phyloP scores from a whole-genome alignment of 2,888 invertebrate genomes.

The Meteorus colon region DNA sequence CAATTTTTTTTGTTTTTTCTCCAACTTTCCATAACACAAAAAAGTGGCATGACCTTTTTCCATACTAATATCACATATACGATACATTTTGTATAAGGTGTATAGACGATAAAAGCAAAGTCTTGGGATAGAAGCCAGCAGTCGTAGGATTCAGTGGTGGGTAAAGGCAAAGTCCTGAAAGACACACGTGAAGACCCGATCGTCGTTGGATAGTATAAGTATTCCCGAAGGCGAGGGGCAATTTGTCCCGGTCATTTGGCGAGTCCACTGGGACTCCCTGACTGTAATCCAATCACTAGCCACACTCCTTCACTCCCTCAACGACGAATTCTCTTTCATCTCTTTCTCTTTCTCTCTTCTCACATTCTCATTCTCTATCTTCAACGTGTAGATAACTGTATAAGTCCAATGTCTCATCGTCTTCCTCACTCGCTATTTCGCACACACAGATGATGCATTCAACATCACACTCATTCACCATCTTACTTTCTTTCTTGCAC shows the following conservation, averaged over 20 bases:
- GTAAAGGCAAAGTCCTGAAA: conserved; percentile 34
- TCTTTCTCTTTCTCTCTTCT: conserved; percentile 38
- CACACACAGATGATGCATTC: conserved; percentile 17
- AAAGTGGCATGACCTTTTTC: background rate
- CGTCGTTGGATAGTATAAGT: conserved; percentile 70
- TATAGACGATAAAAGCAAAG: conserved; percentile 19
- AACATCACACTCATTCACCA: conserved; percentile 7
- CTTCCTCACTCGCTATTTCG: conserved; percentile 7
- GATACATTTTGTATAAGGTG: background rate
- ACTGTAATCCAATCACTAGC: conserved; percentile 74
- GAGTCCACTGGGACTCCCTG: conserved; percentile 72
- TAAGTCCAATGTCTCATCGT: conserved; percentile 21
- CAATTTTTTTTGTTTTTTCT: background rate
- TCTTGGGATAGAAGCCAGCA: conserved; percentile 17
- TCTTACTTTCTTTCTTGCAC: conserved; percentile 26
- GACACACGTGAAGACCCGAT: conserved; percentile 57
- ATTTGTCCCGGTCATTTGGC: conserved; percentile 74
- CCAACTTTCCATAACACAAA: background rate
- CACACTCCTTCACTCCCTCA: conserved; percentile 66
- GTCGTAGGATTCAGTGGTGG: background rate
- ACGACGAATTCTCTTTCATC: conserved; percentile 38
- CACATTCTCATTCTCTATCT: conserved; percentile 37
- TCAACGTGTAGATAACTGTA: conserved; percentile 14
- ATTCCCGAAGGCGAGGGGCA: conserved; percentile 74
- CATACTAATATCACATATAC: background rate